Percentiles rank a stretch among this genome's conserved stretches.
These are phyloP conservation scores for Camponotus floridanus DNA, from an alignment of 1,140 invertebrate genomes.

Conservation along the genomic window DNA sequence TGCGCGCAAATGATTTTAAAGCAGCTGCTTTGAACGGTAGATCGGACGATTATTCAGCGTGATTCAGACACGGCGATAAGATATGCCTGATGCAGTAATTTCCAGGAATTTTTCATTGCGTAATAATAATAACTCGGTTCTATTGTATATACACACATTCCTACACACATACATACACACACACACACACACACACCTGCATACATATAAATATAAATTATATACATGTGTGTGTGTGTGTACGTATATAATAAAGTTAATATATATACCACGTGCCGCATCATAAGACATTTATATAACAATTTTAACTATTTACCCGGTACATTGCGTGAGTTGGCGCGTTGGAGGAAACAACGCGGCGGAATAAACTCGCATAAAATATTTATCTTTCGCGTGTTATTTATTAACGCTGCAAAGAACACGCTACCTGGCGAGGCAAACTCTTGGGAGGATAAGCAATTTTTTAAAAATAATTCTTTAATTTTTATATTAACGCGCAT, in stretches of 20 bases:
- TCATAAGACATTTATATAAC: constrained; percentile 64
- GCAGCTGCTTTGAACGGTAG: constrained; percentile 25
- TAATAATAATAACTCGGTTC: constrained; percentile 38
- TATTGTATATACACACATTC: constrained; percentile 18
- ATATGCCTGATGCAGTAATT: constrained; percentile 51
- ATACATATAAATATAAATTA: too few species aligned
- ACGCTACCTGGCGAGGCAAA: background rate
- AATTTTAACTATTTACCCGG: constrained; percentile 60
- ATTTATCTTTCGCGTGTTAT: constrained; percentile 38
- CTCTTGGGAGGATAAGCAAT: constrained; percentile 47
- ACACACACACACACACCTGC: too few species aligned
- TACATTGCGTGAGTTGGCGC: constrained; percentile 48
- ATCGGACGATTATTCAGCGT: constrained; percentile 55
- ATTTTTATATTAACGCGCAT: constrained; percentile 58
- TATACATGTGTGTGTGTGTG: too few species aligned
- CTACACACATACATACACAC: too few species aligned
- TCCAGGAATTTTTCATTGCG: constrained; percentile 57
- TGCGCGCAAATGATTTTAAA: constrained; percentile 64
- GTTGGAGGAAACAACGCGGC: constrained; percentile 40
- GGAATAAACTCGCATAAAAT: constrained; percentile 43
- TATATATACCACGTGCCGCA: constrained; percentile 8
- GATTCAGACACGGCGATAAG: constrained; percentile 53
- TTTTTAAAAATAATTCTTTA: constrained; percentile 50
- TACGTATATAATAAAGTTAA: too few species aligned
- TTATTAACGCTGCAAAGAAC: constrained; percentile 40